Conservation (phyloP, 2,888 invertebrate species). For the Psylliodes chrysocephalus region DNA sequence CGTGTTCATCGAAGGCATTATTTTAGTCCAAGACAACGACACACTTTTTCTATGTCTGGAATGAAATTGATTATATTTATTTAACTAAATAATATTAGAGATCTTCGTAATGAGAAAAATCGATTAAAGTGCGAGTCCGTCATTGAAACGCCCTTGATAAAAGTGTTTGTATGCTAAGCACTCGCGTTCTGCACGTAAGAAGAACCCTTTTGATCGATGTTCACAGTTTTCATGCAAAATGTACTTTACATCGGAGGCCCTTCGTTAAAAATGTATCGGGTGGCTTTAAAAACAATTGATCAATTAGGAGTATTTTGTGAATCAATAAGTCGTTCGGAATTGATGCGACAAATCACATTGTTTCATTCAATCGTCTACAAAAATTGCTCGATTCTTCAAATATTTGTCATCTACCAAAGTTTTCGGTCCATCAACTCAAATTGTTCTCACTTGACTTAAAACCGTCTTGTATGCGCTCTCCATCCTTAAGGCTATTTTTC, state of each 20-base stretch:
- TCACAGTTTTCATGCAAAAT: constrained; percentile 19
- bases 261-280: neutral
- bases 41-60: neutral
- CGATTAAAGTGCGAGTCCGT: constrained; percentile 21
- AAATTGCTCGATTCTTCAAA: too few relatives aligned
- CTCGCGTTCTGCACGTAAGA: constrained; percentile 37
- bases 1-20: too few relatives aligned
- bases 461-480: too few relatives aligned
- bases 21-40: too few relatives aligned
- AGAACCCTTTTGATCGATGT: constrained; percentile 27
- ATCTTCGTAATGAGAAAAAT: constrained; percentile 13
- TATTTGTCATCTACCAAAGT: too few relatives aligned
- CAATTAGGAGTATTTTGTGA: too few relatives aligned
- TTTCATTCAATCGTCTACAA: too few relatives aligned
- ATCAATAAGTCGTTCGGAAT: too few relatives aligned
- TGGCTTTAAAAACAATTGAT: neutral
- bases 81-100: neutral
- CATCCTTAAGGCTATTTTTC: too few relatives aligned
- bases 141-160: constrained; percentile 27
- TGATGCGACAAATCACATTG: too few relatives aligned
- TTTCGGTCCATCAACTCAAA: too few relatives aligned
- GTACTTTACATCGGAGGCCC: neutral
- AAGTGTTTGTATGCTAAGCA: constrained; percentile 30
- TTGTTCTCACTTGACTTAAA: too few relatives aligned
- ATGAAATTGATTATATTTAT: neutral